These are phyloP conservation scores for Gadopsis bispinosus DNA, from an alignment of 2,797 vertebrate genomes.

Conservation along the genomic window DNA sequence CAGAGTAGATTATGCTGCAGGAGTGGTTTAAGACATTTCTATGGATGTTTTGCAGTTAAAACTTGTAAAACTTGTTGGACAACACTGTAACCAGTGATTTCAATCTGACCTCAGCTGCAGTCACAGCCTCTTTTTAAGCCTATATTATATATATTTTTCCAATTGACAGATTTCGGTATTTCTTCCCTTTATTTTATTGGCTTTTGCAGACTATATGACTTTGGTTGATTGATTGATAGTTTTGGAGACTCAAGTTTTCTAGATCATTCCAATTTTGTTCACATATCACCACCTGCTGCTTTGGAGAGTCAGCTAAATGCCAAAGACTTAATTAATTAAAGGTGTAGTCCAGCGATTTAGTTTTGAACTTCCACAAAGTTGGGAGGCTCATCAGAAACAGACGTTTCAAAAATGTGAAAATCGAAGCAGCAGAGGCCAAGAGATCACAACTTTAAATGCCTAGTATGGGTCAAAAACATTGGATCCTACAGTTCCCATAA, in stretches of 20 bases:
- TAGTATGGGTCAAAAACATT: background rate
- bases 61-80: background rate
- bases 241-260: background rate
- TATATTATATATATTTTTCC: background rate
- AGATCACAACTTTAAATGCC: background rate
- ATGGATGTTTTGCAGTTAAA: background rate
- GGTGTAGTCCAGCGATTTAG: background rate
- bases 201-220: background rate
- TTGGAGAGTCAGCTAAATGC: background rate
- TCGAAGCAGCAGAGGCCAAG: background rate
- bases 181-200: background rate
- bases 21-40: constrained; percentile 3
- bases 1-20: background rate
- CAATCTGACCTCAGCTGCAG: background rate
- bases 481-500: background rate
- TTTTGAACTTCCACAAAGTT: background rate
- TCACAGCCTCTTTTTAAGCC: no score
- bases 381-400: background rate
- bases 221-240: background rate
- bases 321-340: background rate
- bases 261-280: background rate
- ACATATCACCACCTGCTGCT: background rate
- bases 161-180: background rate
- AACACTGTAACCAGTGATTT: background rate
- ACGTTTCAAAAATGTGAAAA: background rate